Conservation (phyloP, 2,797 vertebrate species). For the Semaprochilodus insignis region DNA sequence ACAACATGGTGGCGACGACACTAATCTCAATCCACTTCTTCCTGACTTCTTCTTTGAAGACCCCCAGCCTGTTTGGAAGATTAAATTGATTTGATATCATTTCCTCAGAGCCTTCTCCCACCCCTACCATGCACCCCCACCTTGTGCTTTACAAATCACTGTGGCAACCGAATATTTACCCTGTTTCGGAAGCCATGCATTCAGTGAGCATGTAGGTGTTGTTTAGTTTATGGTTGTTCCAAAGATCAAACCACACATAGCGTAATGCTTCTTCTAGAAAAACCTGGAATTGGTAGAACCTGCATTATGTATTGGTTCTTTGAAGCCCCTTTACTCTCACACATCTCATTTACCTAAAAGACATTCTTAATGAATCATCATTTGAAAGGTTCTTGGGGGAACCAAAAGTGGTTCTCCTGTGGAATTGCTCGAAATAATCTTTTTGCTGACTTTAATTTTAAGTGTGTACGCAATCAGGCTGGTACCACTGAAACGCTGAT, state of each 20-base stretch:
- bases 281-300: not conserved
- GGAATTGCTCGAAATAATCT: not conserved
- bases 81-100: conserved; percentile 65
- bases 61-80: conserved; percentile 63
- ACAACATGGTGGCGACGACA: conserved; percentile 54
- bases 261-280: not conserved
- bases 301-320: too few relatives aligned
- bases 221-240: not conserved
- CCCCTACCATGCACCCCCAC: conserved; percentile 43
- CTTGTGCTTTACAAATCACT: conserved; percentile 48
- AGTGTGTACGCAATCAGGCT: not conserved
- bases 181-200: not conserved
- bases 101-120: conserved; percentile 60
- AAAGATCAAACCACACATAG: not conserved
- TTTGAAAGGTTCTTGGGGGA: too few relatives aligned
- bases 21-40: conserved; percentile 69
- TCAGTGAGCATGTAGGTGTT: not conserved
- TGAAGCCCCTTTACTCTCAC: not conserved
- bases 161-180: conserved; percentile 63
- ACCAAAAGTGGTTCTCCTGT: not conserved
- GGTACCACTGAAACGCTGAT: not conserved
- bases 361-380: not conserved
- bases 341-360: not conserved
- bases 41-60: conserved; percentile 71
- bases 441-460: not conserved